Percentiles rank a stretch among this genome's conserved stretches.
These are phyloP conservation scores for Felis catus DNA, from an alignment of 2,113 vertebrate genomes.

Conservation along the genomic window DNA sequence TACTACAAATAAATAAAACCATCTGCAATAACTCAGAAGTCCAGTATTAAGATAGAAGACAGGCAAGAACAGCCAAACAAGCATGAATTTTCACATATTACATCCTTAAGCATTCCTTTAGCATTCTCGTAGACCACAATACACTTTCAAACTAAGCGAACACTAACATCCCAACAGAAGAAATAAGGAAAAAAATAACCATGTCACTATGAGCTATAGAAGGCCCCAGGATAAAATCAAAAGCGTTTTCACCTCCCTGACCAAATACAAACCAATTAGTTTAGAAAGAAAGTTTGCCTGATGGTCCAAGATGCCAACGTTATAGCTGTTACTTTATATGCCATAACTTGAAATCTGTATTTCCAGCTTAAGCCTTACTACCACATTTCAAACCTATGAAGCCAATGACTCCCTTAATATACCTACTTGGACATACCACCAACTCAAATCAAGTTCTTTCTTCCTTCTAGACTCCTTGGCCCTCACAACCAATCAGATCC, in stretches of 20 bases:
- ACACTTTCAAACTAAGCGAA: conserved; percentile 35
- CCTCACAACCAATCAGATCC: neutral
- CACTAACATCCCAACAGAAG: neutral
- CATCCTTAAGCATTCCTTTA: neutral
- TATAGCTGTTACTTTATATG: neutral
- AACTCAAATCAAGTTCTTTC: neutral
- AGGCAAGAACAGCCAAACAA: neutral
- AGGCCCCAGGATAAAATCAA: conserved; percentile 9
- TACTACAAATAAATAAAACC: neutral
- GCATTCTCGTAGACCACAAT: neutral
- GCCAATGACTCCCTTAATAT: neutral
- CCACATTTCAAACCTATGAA: conserved; percentile 2
- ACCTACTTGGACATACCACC: neutral
- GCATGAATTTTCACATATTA: neutral
- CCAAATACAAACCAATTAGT: conserved; percentile 39
- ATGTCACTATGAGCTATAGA: neutral
- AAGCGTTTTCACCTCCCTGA: neutral
- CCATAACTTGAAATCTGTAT: neutral
- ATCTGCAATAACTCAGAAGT: neutral
- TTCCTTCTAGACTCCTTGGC: neutral
- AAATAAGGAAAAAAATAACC: neutral
- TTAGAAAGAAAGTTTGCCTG: neutral
- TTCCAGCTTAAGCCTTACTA: neutral
- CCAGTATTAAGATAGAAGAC: neutral
- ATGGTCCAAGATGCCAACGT: neutral